Evolutionary conservation across 23 tunicate species (phyloP), one percentile per base, ranked within the genome.

Genomic region (Diplosoma virens): DNA sequence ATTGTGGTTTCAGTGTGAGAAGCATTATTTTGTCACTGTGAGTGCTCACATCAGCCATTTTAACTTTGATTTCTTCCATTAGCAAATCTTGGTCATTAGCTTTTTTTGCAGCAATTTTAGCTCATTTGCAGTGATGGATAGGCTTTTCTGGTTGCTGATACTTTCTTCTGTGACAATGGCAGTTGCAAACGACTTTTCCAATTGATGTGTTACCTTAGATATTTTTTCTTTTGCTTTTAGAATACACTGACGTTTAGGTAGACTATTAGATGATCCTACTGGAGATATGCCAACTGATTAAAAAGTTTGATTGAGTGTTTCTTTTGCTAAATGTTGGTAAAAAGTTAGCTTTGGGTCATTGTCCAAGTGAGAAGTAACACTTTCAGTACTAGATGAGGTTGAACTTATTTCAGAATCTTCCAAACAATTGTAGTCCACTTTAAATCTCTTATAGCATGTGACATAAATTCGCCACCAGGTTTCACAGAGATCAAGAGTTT

Each of bases 381-480:
- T 58, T 11, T 20, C 65, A 58, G 65, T 11, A 58, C 20, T 9
- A 58, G 65, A 58, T 58, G 65, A 6, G n/a, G 65, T 58, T 9
- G 65, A 58, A 58, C 65, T 58, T 6, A 5, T 6, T 22, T 58
- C 65, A 58, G 65, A 58, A 17, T n/a, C 7, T 11, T 58, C 65
- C 24, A 58, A 23, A 20, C 24, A 58, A 11, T 58, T 11, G 21
- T 58, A 20, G 16, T 58, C 25, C 7, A 58, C n/a, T 58, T 58
- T n/a, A 58, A 58, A n/a, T 23, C 26, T 58, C n/a, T 58, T 58
- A 58, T n/a, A 58, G 26, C 65, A 58, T 11, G 65, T 58, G 21
- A 58, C 65, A 58, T 22, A 58, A 58, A 58, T n/a, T n/a, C 65
- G n/a, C 65, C 21, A 17, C 65, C 65, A 58, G 65, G 65, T 58